Base-by-base conservation (phyloP, 2,113 vertebrate genomes). In the Origma solitaria region DNA sequence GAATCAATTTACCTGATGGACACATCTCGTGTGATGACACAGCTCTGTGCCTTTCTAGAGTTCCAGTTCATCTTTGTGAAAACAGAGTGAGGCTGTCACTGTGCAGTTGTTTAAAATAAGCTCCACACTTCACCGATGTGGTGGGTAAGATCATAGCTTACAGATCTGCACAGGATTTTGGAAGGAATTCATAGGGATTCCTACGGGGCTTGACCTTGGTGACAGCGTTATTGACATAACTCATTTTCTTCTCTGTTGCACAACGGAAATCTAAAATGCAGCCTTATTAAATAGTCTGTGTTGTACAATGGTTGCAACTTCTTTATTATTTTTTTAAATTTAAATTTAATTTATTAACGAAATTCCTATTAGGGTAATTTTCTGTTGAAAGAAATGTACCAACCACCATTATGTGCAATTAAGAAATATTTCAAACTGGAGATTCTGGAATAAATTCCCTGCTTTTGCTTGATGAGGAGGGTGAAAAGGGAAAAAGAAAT, bases 181-280 rank as follows among this genome's bases (percentile, higher is more conserved):
- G 82, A 70, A 90, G 56, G 79, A 94, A 96, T 92, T 94, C 62
- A 58, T 77, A 86, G 35, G 31, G 24, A 90, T 88, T 94, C 90
- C 73, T 78, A 0, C 16, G 90, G 79, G 93, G 16, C 75, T 92
- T 95, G 68, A 95, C 79, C 75, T 91, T 76, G 47, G 45, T 93
- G 87, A 86, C 62, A 90, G 62, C 80, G 54, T 73, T 92, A 92
- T 69, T 93, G 95, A 90, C 82, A 90, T 90, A 92, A 86, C 62
- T 95, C 11, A 65, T 85, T 94, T 95, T 87, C 73, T 69, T 79
- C 69, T 57, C 53, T 51, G 25, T 70, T 91, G 30, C 30, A 35
- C 15, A 18, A 21, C 1, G 4, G 24, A 91, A 92, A 91, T 77
- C 33, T 60, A 87, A 95, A 91, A 79, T 80, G 11, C 10, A 92